Base-by-base conservation (phyloP, 1,140 invertebrate species). In the Lucilia sericata region DNA sequence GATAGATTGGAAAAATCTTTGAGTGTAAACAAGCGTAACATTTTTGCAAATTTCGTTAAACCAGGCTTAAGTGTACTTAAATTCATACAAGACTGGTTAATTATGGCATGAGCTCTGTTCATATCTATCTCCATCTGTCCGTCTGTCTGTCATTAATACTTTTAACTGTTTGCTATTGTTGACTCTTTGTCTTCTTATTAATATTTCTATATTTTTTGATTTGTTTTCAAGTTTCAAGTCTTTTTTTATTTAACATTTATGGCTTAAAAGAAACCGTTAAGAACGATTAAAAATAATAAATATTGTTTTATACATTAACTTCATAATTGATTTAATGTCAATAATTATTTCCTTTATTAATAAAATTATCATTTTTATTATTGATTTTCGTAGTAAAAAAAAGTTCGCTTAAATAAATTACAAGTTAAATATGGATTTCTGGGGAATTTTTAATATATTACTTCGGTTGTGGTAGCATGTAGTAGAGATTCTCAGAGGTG, bases 311-410 rank as follows among this genome's bases (percentile, higher is more conserved):
- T 42, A 42, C 10, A 42, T 42, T 42, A 10, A 8, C 10, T 7
- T 10, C 10, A 60, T 60, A n/a, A 70, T 25, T 21, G 65, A 70
- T 70, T 70, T 70, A 70, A 70, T 70, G 19, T 21, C 65, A 70
- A 70, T 70, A 70, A 70, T 21, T 10, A 70, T 70, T 70, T 70
- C 65, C 65, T 70, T 70, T 70, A 70, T 21, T 70, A 70, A 70
- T 70, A 70, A 19, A 70, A 21, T 70, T 70, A 70, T 21, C 1
- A 70, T 21, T 21, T 25, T 21, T 70, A 21, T 70, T 70, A 21
- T 70, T 70, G 60, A 17, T 70, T 70, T 70, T 70, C 25, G 25
- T 30, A 30, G 25, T 2, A 30, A 30, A 30, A 10, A 21, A 70
- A 70, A 21, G 65, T 70, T 70, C 14, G 8, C 14, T 60, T 60